These are phyloP conservation scores for Columba livia DNA, from an alignment of 2,113 vertebrate species.

Conservation along the genomic window DNA sequence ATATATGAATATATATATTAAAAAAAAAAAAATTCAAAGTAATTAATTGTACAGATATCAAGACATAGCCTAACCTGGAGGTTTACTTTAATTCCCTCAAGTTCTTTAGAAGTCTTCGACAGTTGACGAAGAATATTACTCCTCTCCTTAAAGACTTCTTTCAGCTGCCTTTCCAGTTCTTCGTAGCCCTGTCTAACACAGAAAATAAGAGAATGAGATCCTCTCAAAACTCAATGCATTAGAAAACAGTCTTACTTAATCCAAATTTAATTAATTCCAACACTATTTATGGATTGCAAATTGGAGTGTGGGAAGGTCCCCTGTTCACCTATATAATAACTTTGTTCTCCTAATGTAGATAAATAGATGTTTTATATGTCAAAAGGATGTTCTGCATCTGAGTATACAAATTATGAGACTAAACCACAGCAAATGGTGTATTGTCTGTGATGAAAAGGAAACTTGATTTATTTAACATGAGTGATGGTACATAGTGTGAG, in stretches of 20 bases:
- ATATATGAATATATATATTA: background rate
- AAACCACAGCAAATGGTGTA: background rate
- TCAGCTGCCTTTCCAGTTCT: constrained; percentile 91
- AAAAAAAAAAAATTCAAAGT: background rate
- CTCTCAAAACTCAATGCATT: background rate
- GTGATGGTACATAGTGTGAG: fast-evolving
- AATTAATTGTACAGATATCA: background rate
- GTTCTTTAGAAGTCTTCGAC: constrained; percentile 91
- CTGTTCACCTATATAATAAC: background rate
- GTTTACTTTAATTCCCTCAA: constrained; percentile 92
- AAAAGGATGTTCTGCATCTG: background rate
- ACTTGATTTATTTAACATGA: background rate
- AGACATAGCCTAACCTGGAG: constrained; percentile 82
- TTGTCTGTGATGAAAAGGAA: background rate
- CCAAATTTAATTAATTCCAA: background rate
- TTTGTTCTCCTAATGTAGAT: background rate
- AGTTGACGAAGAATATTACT: constrained; percentile 90
- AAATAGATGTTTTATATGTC: background rate
- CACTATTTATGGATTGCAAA: background rate
- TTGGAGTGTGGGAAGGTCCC: background rate
- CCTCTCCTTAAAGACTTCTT: constrained; percentile 92
- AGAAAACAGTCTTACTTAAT: background rate
- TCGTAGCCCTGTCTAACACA: constrained; percentile 90
- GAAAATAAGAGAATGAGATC: constrained; percentile 65
- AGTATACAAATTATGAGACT: background rate